phyloP scores from a whole-genome alignment of 2,888 invertebrate genomes.

The Polydrusus pterygomalis region DNA sequence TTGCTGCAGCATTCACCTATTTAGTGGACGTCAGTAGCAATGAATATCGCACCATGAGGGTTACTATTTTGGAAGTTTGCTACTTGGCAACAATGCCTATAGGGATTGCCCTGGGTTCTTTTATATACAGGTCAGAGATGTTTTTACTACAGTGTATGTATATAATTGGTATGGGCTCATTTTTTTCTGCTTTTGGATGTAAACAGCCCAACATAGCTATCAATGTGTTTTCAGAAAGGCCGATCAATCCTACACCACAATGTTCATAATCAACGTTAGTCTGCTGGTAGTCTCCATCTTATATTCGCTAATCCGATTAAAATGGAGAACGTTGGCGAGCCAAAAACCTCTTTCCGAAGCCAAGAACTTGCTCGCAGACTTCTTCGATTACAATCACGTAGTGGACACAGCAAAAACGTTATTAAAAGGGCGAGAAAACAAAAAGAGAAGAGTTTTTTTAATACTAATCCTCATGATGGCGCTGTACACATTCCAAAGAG shows the following conservation, averaged over 20 bases:
- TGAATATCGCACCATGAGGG: conserved; percentile 83
- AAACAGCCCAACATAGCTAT: not conserved
- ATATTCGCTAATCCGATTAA: conserved; percentile 78
- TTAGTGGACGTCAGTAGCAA: conserved; percentile 85
- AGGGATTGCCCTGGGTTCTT: conserved; percentile 82
- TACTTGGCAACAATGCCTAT: conserved; percentile 89
- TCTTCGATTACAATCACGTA: conserved; percentile 83
- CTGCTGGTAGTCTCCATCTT: conserved; percentile 78
- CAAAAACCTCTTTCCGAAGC: conserved; percentile 78
- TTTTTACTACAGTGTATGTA: too few relatives aligned
- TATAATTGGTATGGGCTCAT: too few relatives aligned
- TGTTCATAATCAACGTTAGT: conserved; percentile 83
- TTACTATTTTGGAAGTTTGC: conserved; percentile 87
- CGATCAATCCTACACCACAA: conserved; percentile 79
- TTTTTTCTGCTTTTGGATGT: too few relatives aligned
- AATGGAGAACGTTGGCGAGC: conserved; percentile 81
- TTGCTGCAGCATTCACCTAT: conserved; percentile 86
- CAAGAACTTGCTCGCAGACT: conserved; percentile 77
- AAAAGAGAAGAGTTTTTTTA: conserved; percentile 78
- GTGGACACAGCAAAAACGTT: conserved; percentile 78
- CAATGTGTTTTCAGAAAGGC: conserved; percentile 67
- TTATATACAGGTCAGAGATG: conserved; percentile 34
- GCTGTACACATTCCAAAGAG: conserved; percentile 88
- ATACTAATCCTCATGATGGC: conserved; percentile 84
- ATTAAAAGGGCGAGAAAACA: conserved; percentile 75